These are phyloP conservation scores for Heteronetta atricapilla DNA, from an alignment of 2,113 vertebrate genomes.

Conservation along the genomic window DNA sequence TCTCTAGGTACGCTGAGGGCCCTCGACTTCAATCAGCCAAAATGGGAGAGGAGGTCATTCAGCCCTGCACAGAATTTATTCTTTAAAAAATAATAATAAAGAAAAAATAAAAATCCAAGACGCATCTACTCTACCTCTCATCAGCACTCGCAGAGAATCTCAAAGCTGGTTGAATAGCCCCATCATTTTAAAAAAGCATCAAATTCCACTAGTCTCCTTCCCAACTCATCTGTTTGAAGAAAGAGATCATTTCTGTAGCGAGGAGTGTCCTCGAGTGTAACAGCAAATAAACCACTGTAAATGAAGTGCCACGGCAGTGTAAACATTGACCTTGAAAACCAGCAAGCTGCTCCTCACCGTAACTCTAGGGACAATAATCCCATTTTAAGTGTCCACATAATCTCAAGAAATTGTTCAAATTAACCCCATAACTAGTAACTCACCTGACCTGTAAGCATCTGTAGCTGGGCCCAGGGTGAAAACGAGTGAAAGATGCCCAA, in stretches of 20 bases:
- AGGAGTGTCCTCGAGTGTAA: constrained; percentile 44
- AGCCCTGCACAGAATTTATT: background rate
- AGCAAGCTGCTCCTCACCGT: background rate
- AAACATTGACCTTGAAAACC: constrained; percentile 42
- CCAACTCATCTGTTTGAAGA: constrained; percentile 47
- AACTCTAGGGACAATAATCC: constrained; percentile 8
- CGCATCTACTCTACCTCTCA: background rate
- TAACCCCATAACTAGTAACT: background rate
- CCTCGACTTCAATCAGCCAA: constrained; percentile 26
- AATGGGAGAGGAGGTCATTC: constrained; percentile 1
- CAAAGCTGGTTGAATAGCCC: constrained; percentile 39
- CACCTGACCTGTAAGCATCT: background rate
- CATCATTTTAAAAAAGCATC: constrained; percentile 38
- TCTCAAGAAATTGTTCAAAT: constrained; percentile 4
- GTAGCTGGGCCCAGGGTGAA: background rate
- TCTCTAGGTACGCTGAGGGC: constrained; percentile 8
- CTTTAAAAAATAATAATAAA: background rate
- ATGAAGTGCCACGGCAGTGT: constrained; percentile 17
- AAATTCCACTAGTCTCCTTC: constrained; percentile 35
- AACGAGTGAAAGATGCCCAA: background rate
- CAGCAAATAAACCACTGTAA: constrained; percentile 54
- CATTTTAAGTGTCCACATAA: background rate
- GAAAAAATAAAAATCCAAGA: background rate
- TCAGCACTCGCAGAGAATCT: constrained; percentile 27
- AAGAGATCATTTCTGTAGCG: constrained; percentile 32